A percentile compares a stretch with the other conserved stretches of the same genome.
phyloP scores from a whole-genome alignment of 2,113 vertebrate species.

The Burhinus oedicnemus region DNA sequence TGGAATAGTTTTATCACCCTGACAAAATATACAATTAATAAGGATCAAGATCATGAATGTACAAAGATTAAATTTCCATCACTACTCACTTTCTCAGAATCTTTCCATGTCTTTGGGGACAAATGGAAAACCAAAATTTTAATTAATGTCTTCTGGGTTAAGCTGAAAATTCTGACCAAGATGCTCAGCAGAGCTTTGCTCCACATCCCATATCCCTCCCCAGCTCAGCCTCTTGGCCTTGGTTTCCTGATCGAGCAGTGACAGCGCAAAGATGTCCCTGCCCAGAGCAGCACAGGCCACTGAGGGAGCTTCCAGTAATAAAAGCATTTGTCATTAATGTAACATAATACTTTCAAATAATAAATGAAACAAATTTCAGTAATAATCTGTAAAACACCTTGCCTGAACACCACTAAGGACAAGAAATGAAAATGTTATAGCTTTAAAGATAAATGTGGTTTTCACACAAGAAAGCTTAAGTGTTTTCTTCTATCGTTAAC shows the following conservation, averaged over 20 bases:
- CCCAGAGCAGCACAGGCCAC: not conserved
- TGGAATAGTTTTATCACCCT: not conserved
- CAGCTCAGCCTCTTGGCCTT: not conserved
- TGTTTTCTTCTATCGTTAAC: not conserved
- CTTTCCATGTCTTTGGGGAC: not conserved
- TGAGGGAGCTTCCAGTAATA: not conserved
- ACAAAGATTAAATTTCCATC: not conserved
- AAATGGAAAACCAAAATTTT: not conserved
- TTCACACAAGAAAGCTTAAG: not conserved
- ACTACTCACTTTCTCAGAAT: not conserved
- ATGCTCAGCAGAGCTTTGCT: not conserved
- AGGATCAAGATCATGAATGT: not conserved
- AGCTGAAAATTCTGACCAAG: not conserved
- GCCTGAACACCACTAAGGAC: not conserved
- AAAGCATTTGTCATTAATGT: not conserved
- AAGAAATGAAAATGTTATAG: not conserved
- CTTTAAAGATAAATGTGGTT: not conserved
- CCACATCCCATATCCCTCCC: not conserved
- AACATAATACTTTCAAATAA: not conserved
- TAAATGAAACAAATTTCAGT: not conserved
- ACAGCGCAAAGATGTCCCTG: not conserved
- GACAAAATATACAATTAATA: not conserved
- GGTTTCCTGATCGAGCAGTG: not conserved
- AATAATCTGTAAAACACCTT: not conserved
- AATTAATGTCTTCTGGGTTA: not conserved